Conservation (phyloP, 2,888 invertebrate species). For the Homarus gammarus region DNA sequence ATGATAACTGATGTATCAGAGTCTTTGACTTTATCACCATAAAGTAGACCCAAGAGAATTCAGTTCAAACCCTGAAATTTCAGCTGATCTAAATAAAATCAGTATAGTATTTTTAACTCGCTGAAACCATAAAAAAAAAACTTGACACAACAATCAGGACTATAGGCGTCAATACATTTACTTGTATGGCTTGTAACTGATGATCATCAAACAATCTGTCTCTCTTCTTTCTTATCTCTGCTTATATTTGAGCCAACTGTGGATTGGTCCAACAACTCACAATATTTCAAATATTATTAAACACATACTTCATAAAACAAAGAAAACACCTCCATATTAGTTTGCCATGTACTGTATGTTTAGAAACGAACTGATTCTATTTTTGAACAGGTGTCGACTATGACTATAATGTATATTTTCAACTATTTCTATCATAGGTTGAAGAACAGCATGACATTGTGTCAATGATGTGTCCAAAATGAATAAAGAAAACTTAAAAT, state of each 20-base stretch:
- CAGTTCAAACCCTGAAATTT: constrained; percentile 17
- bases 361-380: constrained; percentile 62
- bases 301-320: constrained; percentile 39
- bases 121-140: too few relatives aligned
- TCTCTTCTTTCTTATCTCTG: background rate
- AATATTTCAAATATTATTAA: constrained; percentile 7
- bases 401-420: constrained; percentile 73
- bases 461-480: constrained; percentile 73
- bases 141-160: too few relatives aligned
- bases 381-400: constrained; percentile 71
- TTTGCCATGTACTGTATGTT: constrained; percentile 66
- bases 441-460: constrained; percentile 71
- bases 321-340: constrained; percentile 49
- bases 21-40: background rate
- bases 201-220: background rate
- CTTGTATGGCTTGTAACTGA: constrained; percentile 23
- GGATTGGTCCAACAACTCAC: constrained; percentile 24
- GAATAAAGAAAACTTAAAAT: constrained; percentile 67
- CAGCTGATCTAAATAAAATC: background rate
- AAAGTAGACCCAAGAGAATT: background rate
- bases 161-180: too few relatives aligned
- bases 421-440: constrained; percentile 74
- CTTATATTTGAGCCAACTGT: constrained; percentile 23
- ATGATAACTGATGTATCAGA: background rate
- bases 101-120: too few relatives aligned